Base-by-base conservation (phyloP, 2,113 vertebrate species). In the Centropristis striata region DNA sequence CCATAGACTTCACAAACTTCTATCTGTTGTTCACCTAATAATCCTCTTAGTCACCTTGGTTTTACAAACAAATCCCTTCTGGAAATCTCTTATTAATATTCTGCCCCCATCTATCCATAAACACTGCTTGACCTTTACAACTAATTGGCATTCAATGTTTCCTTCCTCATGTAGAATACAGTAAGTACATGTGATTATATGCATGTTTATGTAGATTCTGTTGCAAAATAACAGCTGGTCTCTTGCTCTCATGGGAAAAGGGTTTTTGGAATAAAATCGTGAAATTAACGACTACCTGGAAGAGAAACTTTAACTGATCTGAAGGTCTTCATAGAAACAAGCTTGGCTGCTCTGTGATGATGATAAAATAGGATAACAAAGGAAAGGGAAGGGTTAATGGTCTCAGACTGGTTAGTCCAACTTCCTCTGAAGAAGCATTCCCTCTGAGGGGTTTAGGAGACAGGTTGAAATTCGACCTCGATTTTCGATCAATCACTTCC, bases 401-500 rank as follows among this genome's bases (percentile, higher is more conserved):
- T 46, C 32, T 16, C 1, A 64, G 32, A 39, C 53, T 1, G 36
- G 15, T 5, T 3, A 51, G 50, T 46, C 54, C 36, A 50, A 15
- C 36, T 78, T 65, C 53, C 41, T 69, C 18, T 18, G 42, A 3
- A 9, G 27, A 36, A n/a, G 41, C 1, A 0, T 32, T 49, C 25
- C 18, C 12, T 36, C 0, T 42, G 36, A 23, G 44, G 12, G 32
- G 10, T 37, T 76, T 8, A 10, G 27, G 60, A 51, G 21, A 64
- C 11, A 8, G 21, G 18, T 66, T 16, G 2, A 68, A 75, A 42
- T 50, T 39, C 9, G 12, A 13, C 67, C 50, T 77, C 49, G 59
- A 6, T 46, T 84, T 77, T 57, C 21, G 76, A 79, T 79, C 76
- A 42, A 65, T 85, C 61, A 5, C 25, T 57, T 75, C 44, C 71